A percentile compares a stretch with the other conserved stretches of the same genome.
Evolutionary conservation across 35 echinoderm and acorn worm species (phyloP).

Genomic region (Apostichopus parvimensis): DNA sequence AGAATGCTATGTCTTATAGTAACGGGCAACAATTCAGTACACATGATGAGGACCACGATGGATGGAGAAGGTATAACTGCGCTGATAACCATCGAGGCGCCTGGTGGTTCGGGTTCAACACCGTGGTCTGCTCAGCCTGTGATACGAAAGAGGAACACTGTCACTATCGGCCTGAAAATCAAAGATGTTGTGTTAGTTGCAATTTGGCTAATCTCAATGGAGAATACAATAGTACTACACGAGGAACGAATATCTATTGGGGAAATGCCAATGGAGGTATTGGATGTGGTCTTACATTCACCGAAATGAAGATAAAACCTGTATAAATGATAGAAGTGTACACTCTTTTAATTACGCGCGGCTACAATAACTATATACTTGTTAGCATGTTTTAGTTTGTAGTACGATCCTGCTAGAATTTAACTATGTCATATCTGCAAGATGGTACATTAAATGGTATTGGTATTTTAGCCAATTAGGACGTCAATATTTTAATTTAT

Average conservation of each 20-base stretch:
- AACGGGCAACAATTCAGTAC: background rate
- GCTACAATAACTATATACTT: too few species aligned
- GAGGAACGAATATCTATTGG: background rate
- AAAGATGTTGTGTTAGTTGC: background rate
- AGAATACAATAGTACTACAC: background rate
- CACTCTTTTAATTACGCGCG: too few species aligned
- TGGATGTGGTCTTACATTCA: background rate
- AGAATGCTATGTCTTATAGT: too few species aligned
- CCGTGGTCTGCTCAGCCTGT: background rate
- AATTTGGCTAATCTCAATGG: background rate
- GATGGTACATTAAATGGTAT: too few species aligned
- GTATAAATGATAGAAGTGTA: too few species aligned
- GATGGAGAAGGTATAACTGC: background rate
- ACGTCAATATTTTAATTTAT: too few species aligned
- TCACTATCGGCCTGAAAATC: background rate
- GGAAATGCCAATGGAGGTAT: background rate
- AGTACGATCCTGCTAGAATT: too few species aligned
- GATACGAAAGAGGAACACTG: background rate
- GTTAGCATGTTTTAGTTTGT: too few species aligned
- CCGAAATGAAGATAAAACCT: background rate
- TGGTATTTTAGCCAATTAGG: too few species aligned
- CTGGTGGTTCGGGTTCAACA: background rate
- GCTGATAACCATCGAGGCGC: background rate
- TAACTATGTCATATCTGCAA: too few species aligned
- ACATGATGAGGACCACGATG: background rate